Evolutionary conservation across 1,140 invertebrate species (phyloP).

Genomic region (Aphelenchoides avenae): DNA sequence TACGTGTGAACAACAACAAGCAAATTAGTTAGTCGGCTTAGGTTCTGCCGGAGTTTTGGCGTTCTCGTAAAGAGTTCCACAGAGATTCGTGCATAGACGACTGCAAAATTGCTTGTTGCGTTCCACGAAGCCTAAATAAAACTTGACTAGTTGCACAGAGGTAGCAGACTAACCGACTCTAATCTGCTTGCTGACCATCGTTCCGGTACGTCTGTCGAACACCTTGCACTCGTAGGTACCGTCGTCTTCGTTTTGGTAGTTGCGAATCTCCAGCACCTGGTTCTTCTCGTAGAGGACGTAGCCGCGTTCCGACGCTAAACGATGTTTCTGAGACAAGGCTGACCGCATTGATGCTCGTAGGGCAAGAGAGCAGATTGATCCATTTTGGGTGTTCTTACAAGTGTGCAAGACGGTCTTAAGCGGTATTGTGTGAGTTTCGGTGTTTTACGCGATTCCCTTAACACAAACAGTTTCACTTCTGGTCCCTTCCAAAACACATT

Average conservation of each 20-base stretch:
- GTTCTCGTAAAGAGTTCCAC: constrained; percentile 6
- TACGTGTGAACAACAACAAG: neutral
- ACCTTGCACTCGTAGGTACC: constrained; percentile 5
- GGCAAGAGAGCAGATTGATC: too few relatives aligned
- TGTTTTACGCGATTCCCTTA: too few relatives aligned
- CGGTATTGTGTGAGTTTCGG: too few relatives aligned
- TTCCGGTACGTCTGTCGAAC: constrained; percentile 1
- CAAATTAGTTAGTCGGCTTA: neutral
- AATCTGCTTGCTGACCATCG: constrained; percentile 2
- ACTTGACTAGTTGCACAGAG: neutral
- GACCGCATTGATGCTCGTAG: too few relatives aligned
- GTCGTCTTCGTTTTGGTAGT: constrained; percentile 1
- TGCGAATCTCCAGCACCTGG: neutral
- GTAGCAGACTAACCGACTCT: constrained; percentile 5
- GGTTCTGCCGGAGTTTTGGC: neutral
- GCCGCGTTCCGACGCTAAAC: too few relatives aligned
- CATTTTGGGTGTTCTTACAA: too few relatives aligned
- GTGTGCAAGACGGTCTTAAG: too few relatives aligned
- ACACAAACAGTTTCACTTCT: too few relatives aligned
- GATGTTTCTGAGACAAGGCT: too few relatives aligned
- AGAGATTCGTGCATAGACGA: constrained; percentile 4
- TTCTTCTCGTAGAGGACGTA: constrained; percentile 4
- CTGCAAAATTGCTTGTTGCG: neutral
- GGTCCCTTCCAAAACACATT: too few relatives aligned
- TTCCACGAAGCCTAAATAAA: neutral